These are phyloP conservation scores for Drosophila repletoides DNA, from an alignment of 1,140 invertebrate genomes.

Conservation along the genomic window DNA sequence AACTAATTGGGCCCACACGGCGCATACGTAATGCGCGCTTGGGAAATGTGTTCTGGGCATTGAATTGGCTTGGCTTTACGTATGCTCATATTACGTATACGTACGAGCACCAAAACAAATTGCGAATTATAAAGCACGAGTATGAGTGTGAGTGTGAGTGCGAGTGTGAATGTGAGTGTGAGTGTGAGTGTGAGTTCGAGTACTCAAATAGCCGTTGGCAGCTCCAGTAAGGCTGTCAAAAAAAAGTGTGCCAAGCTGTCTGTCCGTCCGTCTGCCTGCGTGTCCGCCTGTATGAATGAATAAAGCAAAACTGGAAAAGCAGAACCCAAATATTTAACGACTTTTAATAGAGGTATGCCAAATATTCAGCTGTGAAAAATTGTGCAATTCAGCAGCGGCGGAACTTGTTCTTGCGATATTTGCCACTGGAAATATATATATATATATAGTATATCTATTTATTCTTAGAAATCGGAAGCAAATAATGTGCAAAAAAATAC, in stretches of 20 bases:
- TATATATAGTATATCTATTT: too few relatives aligned
- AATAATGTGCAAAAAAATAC: constrained; percentile 11
- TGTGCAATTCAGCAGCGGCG: constrained; percentile 52
- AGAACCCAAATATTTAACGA: constrained; percentile 3
- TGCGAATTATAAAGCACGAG: too few relatives aligned
- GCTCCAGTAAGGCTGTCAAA: neutral
- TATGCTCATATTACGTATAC: constrained; percentile 59
- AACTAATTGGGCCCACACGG: constrained; percentile 75
- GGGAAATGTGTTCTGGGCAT: constrained; percentile 64
- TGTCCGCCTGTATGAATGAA: too few relatives aligned
- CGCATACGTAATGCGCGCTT: constrained; percentile 73
- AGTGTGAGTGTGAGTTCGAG: too few relatives aligned
- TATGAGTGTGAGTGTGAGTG: too few relatives aligned
- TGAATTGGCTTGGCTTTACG: constrained; percentile 31
- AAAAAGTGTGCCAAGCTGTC: constrained; percentile 35
- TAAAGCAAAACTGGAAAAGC: neutral
- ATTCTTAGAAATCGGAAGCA: constrained; percentile 33
- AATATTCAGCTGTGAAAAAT: constrained; percentile 21
- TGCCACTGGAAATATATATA: too few relatives aligned
- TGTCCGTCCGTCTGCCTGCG: too few relatives aligned
- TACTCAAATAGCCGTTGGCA: neutral
- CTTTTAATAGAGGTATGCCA: constrained; percentile 17
- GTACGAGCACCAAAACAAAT: constrained; percentile 29
- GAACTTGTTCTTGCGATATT: constrained; percentile 53
- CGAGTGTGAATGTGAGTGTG: too few relatives aligned